Percentiles rank a stretch among this genome's conserved stretches.
Conservation (phyloP, 2,797 vertebrate genomes). For the Percopsis omiscomaycus region DNA sequence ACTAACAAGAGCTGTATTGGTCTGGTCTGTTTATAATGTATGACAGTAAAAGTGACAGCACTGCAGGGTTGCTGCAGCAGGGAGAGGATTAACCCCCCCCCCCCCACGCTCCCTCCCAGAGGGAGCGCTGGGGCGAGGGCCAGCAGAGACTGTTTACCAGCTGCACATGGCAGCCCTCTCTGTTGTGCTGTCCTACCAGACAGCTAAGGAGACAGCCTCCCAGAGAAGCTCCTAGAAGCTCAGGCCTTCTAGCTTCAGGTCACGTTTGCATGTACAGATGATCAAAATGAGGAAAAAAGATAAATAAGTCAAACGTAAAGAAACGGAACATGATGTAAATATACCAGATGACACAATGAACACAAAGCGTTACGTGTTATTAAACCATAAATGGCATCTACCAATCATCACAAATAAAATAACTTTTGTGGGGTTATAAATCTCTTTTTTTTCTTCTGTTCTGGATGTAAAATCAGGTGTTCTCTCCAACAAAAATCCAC, state of each 20-base stretch:
- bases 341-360: not conserved
- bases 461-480: slow-evolving; percentile 20
- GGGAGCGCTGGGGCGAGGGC: slow-evolving; percentile 15
- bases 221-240: slow-evolving; percentile 5
- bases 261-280: not conserved
- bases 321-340: not conserved
- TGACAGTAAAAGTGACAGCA: slow-evolving; percentile 2
- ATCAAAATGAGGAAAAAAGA: not conserved
- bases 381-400: not conserved
- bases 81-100: slow-evolving; percentile 24
- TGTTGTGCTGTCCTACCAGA: not conserved
- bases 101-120: slow-evolving; percentile 29
- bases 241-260: not conserved
- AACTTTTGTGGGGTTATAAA: not conserved
- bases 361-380: not conserved
- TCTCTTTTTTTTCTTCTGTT: not conserved
- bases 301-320: not conserved
- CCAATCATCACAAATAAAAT: not conserved
- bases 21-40: slow-evolving; percentile 13
- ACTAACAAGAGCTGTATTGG: not conserved
- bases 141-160: slow-evolving; percentile 16
- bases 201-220: not conserved
- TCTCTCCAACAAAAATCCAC: not conserved
- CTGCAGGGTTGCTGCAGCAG: slow-evolving; percentile 35
- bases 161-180: not conserved